Percentiles rank a stretch among this genome's conserved stretches.
Conservation (phyloP, 2,113 vertebrate species). For the Osmerus eperlanus region DNA sequence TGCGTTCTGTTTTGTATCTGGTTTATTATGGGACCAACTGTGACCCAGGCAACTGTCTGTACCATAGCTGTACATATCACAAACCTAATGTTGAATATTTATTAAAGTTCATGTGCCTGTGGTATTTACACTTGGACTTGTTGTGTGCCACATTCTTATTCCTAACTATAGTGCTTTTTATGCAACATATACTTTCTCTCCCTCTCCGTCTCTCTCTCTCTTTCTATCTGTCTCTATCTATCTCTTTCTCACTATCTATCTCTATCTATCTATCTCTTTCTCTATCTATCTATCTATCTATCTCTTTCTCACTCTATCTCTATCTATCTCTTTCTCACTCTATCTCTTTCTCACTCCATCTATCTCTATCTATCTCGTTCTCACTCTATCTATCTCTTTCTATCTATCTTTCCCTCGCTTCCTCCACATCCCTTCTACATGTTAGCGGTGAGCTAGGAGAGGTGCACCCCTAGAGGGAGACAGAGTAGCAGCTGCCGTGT, state of each 20-base stretch:
- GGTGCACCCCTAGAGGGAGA: neutral
- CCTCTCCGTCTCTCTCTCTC: neutral
- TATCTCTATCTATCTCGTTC: neutral
- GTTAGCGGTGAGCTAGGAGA: too few relatives aligned
- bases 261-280: neutral
- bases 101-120: conserved; percentile 86
- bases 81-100: conserved; percentile 89
- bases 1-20: conserved; percentile 67
- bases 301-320: neutral
- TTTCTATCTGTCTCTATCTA: neutral
- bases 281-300: neutral
- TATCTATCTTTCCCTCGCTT: neutral
- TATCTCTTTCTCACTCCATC: neutral
- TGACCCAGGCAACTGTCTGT: conserved; percentile 72
- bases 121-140: conserved; percentile 80
- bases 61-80: conserved; percentile 86
- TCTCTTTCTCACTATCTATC: neutral
- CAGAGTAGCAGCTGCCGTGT: neutral
- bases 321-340: neutral
- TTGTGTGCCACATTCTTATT: conserved; percentile 58
- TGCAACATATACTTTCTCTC: neutral
- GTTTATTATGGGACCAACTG: conserved; percentile 50
- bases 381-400: neutral
- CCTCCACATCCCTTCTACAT: neutral
- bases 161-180: neutral